A percentile compares a stretch with the other conserved stretches of the same genome.
These are phyloP conservation scores for Simalia tracyae DNA, from an alignment of 2,797 vertebrate genomes.

Conservation along the genomic window DNA sequence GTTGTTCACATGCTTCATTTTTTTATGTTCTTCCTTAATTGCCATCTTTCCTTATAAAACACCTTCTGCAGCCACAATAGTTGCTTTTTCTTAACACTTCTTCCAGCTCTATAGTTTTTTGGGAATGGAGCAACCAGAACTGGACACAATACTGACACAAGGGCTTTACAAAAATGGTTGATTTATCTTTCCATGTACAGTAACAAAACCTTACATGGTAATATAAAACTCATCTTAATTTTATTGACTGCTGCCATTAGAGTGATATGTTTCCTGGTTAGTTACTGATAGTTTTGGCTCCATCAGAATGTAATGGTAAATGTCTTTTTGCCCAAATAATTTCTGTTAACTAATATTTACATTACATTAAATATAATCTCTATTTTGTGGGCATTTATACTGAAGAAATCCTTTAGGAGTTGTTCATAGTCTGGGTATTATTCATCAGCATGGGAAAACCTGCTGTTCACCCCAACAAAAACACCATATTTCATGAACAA, in stretches of 20 bases:
- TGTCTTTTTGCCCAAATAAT: background rate
- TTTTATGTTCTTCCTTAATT: background rate
- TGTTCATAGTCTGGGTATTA: background rate
- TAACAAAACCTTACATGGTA: background rate
- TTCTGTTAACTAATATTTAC: background rate
- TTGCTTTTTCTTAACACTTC: background rate
- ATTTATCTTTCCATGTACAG: background rate
- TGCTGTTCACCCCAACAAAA: background rate
- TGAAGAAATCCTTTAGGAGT: background rate
- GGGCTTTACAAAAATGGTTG: background rate
- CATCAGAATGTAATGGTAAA: background rate
- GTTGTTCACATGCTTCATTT: background rate
- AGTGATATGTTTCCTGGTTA: background rate
- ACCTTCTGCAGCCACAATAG: too few species aligned
- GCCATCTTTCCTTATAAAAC: background rate
- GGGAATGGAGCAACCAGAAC: background rate
- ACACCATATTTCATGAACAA: background rate
- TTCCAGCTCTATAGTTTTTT: background rate
- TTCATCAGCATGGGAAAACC: background rate
- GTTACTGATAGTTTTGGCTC: background rate
- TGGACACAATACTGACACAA: background rate
- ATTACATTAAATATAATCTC: background rate
- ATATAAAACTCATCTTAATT: background rate
- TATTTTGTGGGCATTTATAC: background rate
- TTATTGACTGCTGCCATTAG: background rate